Evolutionary conservation across 1,140 invertebrate genomes (phyloP).

Genomic region (Anoplolepis gracilipes): DNA sequence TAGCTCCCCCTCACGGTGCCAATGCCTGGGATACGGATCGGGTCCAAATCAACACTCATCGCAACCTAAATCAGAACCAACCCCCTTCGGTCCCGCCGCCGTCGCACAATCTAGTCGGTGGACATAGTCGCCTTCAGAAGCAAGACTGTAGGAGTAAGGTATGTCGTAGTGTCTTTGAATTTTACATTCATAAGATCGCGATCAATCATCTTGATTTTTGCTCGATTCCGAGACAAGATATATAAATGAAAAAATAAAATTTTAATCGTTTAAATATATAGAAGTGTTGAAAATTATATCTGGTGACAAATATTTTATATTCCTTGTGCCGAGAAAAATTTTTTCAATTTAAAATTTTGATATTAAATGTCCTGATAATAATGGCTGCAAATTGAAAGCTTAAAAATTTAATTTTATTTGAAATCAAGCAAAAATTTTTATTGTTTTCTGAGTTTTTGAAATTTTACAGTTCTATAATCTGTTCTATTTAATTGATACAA

Average conservation of each 20-base stretch:
- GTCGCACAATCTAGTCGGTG: slow-evolving; percentile 78
- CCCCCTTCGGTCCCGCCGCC: slow-evolving; percentile 75
- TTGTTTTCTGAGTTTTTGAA: not conserved
- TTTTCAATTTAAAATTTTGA: not conserved
- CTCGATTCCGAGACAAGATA: not conserved
- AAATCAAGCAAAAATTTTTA: not conserved
- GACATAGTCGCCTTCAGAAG: slow-evolving; percentile 77
- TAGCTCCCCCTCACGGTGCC: slow-evolving; percentile 88
- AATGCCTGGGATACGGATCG: slow-evolving; percentile 87
- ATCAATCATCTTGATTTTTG: not conserved
- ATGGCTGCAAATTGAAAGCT: too few relatives aligned
- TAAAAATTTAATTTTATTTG: not conserved
- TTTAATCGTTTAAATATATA: too few relatives aligned
- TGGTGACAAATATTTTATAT: not conserved
- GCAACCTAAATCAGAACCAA: slow-evolving; percentile 85
- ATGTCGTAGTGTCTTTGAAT: not conserved
- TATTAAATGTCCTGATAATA: not conserved
- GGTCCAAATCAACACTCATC: slow-evolving; percentile 89
- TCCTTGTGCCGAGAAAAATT: not conserved
- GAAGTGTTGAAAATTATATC: not conserved
- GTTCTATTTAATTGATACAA: not conserved
- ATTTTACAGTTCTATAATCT: not conserved
- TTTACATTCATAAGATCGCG: not conserved
- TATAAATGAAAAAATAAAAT: too few relatives aligned
- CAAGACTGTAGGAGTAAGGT: slow-evolving; percentile 82